Evolutionary conservation across 2,113 vertebrate species (phyloP).

Genomic region (Cyprinus carpio): DNA sequence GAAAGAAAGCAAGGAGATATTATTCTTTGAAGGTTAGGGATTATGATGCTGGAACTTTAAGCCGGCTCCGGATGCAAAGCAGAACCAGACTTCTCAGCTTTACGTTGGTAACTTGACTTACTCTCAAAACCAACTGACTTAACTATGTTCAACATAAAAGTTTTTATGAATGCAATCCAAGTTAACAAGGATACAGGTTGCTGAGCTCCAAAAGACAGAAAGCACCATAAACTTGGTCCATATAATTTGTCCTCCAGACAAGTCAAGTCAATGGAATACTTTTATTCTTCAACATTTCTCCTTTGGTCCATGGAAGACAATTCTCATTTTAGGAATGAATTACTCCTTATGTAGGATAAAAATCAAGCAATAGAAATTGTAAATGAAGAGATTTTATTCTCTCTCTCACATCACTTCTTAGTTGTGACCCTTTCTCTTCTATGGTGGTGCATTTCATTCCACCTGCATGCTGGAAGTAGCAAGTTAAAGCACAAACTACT

Average conservation of each 20-base stretch:
- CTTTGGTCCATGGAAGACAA: not conserved
- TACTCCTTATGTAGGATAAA: not conserved
- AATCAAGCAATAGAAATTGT: not conserved
- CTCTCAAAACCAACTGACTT: not conserved
- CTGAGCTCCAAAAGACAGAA: not conserved
- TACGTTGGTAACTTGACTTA: conserved; percentile 20
- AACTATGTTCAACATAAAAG: not conserved
- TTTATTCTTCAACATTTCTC: not conserved
- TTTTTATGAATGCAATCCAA: not conserved
- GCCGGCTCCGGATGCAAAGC: conserved; percentile 45
- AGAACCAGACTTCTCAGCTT: conserved; percentile 44
- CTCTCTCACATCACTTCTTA: not conserved
- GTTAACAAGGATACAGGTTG: not conserved
- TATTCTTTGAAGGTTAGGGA: conserved; percentile 60
- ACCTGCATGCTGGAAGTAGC: conserved; percentile 62
- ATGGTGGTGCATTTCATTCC: conserved; percentile 60
- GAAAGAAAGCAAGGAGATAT: conserved; percentile 32
- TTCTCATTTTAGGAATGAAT: not conserved
- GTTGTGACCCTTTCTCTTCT: not conserved
- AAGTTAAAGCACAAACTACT: conserved; percentile 54
- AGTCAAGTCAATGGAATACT: not conserved
- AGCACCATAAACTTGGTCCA: not conserved
- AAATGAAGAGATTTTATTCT: not conserved
- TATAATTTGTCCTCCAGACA: not conserved
- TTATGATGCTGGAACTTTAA: conserved; percentile 62